Conservation (phyloP, 1,140 invertebrate species). For the Marisa cornuarietis region DNA sequence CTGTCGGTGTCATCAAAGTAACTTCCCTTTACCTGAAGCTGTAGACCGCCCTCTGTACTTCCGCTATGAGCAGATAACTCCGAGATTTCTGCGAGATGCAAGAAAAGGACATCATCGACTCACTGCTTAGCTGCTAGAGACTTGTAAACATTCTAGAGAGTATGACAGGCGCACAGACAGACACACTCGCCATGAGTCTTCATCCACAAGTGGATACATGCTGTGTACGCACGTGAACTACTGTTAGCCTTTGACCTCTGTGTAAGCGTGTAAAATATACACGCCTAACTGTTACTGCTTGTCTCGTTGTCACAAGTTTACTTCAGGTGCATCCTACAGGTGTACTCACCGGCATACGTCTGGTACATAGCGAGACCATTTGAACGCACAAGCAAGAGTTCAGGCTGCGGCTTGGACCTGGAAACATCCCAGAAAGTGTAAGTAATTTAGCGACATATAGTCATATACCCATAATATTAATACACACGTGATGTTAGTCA, state of each 20-base stretch:
- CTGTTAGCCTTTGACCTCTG: no score
- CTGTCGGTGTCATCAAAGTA: conserved; percentile 49
- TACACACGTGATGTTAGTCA: no score
- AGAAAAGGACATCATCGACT: neutral
- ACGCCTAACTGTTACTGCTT: no score
- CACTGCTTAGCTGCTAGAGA: neutral
- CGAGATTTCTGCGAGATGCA: conserved; percentile 39
- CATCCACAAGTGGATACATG: no score
- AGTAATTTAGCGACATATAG: no score
- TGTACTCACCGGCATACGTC: conserved; percentile 39
- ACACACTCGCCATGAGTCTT: neutral
- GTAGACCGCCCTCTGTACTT: conserved; percentile 44
- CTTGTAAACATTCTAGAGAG: neutral
- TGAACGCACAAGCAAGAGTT: conserved; percentile 31
- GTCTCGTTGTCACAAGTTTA: no score
- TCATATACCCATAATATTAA: no score
- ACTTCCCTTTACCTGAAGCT: conserved; percentile 45
- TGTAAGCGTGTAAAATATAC: no score
- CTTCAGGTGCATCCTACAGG: no score
- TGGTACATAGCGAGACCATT: conserved; percentile 44
- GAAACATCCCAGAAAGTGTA: no score
- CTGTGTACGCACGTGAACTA: no score
- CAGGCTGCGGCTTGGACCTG: conserved; percentile 26
- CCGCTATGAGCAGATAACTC: conserved; percentile 38
- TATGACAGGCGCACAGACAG: neutral